These are phyloP conservation scores for Adelphocoris suturalis DNA, from an alignment of 2,888 invertebrate species.

Conservation along the genomic window DNA sequence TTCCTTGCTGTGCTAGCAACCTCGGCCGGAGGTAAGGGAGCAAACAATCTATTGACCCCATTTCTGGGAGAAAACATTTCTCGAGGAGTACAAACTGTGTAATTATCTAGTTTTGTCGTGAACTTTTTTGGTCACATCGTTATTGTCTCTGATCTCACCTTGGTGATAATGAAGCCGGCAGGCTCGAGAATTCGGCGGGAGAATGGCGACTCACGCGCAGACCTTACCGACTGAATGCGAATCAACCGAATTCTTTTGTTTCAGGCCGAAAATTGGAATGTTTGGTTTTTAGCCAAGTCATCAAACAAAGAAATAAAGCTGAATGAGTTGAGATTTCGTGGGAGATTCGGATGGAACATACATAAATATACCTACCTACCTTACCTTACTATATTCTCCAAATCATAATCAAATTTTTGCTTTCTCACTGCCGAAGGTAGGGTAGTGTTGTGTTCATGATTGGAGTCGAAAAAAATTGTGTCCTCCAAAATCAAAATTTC, in stretches of 20 bases:
- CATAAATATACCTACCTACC: no score
- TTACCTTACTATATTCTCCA: no score
- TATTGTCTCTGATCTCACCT: not conserved
- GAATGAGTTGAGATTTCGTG: no score
- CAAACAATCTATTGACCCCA: not conserved
- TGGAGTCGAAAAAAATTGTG: no score
- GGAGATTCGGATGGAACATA: no score
- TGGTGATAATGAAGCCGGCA: not conserved
- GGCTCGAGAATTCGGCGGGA: not conserved
- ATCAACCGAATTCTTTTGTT: not conserved
- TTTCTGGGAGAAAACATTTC: not conserved
- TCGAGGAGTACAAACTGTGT: not conserved
- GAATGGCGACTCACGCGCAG: not conserved
- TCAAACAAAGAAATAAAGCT: not conserved
- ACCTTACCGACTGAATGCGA: not conserved
- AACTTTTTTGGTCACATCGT: not conserved
- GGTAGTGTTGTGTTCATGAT: no score
- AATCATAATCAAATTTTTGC: no score
- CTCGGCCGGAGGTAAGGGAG: not conserved
- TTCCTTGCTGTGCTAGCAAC: not conserved
- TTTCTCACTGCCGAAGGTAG: no score
- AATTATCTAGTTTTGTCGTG: not conserved
- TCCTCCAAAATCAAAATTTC: no score
- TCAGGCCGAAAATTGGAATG: not conserved
- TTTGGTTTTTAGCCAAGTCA: not conserved